Percentiles rank a stretch among this genome's conserved stretches.
Evolutionary conservation across 1,140 invertebrate species (phyloP).

Genomic region (Drosophila punjabiensis): DNA sequence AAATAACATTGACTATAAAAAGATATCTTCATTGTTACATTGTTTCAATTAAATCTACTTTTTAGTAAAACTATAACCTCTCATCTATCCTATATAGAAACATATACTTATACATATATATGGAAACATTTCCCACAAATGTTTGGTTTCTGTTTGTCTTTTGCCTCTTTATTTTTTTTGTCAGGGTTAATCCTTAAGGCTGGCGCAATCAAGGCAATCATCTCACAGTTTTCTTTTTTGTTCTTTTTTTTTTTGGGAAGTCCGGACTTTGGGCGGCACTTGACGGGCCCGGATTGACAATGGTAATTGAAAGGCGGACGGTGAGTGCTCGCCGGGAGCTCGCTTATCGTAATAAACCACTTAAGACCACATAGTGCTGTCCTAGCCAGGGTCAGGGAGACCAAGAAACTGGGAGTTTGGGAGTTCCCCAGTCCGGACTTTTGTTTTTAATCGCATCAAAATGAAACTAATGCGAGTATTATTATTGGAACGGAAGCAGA

Average conservation of each 20-base stretch:
- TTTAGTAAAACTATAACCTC: background rate
- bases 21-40: background rate
- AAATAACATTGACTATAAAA: too few relatives aligned
- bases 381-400: background rate
- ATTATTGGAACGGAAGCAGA: slow-evolving; percentile 73
- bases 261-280: slow-evolving; percentile 45
- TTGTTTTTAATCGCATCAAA: slow-evolving; percentile 74
- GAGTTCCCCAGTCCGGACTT: slow-evolving; percentile 10
- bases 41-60: background rate
- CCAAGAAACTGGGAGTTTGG: background rate
- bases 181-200: slow-evolving; percentile 58
- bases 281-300: slow-evolving; percentile 67
- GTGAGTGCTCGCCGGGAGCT: slow-evolving; percentile 57
- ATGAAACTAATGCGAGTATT: slow-evolving; percentile 78
- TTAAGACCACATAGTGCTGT: slow-evolving; percentile 43
- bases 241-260: background rate
- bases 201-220: slow-evolving; percentile 60
- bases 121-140: background rate
- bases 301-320: slow-evolving; percentile 75
- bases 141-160: slow-evolving; percentile 15
- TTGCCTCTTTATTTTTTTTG: background rate
- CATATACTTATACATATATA: too few relatives aligned
- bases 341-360: slow-evolving; percentile 78
- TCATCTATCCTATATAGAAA: background rate
- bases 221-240: slow-evolving; percentile 18